Base-by-base conservation (phyloP, 2,888 invertebrate genomes). In the Dasypolia templi region DNA sequence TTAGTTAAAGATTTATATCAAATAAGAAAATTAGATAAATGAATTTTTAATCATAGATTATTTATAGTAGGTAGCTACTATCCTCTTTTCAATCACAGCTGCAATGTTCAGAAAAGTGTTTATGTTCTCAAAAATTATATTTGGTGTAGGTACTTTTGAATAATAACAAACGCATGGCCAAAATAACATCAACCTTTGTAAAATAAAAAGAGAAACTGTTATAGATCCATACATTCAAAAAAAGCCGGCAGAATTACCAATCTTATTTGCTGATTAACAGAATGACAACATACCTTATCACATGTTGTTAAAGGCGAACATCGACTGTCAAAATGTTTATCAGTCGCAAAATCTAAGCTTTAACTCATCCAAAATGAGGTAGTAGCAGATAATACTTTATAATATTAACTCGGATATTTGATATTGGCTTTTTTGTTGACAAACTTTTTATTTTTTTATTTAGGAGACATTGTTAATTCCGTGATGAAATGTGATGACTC, bases 181-280 rank as follows among this genome's bases (percentile, higher is more conserved):
- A 61, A 44, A 78, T n/a, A 51, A 59, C 69, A 91, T 69, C 95
- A 93, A 11, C 91, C 93, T 94, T 89, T 94, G 84, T 61, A 83
- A 72, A 61, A 71, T 63, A 63, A 77, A 75, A 82, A 92, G 87
- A 92, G 91, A 89, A 92, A 92, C 91, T 91, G 92, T 93, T 93
- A 94, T 92, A 93, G 94, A 95, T 93, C 94, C 93, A 94, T 93
- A 94, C 92, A 92, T 92, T 93, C 90, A 92, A 92, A 92, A 94
- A 93, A 93, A 92, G 93, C 92, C 92, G 86, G 82, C 89, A 85
- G 82, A 51, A 87, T 78, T 19, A 73, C 73, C 68, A 85, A 80
- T 66, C 72, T 64, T 76, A 62, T 77, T 83, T 80, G 61, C 80
- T 2, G 62, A 70, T 75, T 44, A 44, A 73, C 70, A 74, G 76